These are phyloP conservation scores for Agriopis aurantiaria DNA, from an alignment of 2,888 invertebrate genomes.

Conservation along the genomic window DNA sequence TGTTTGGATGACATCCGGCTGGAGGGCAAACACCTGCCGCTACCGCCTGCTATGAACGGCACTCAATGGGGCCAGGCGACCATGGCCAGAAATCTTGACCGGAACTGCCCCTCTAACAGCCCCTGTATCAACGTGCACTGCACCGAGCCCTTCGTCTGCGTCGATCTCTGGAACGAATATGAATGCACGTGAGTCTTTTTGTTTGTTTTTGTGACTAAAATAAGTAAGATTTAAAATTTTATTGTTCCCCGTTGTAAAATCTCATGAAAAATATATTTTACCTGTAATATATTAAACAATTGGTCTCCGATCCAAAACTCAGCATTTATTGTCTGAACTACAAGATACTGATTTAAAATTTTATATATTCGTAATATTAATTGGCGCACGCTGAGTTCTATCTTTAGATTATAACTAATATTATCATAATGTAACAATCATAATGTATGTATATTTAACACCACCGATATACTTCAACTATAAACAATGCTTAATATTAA, in stretches of 20 bases:
- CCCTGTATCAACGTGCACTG: constrained; percentile 98
- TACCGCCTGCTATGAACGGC: constrained; percentile 97
- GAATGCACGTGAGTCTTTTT: constrained; percentile 96
- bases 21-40: constrained; percentile 97
- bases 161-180: constrained; percentile 98
- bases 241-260: neutral
- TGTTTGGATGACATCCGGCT: constrained; percentile 91
- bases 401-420: constrained; percentile 36
- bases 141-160: constrained; percentile 96
- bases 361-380: constrained; percentile 46
- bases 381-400: constrained; percentile 71
- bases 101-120: constrained; percentile 97
- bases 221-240: neutral
- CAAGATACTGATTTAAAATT: too few relatives aligned
- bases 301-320: neutral
- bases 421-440: constrained; percentile 7
- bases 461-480: constrained; percentile 15
- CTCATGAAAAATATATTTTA: neutral
- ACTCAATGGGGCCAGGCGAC: constrained; percentile 98
- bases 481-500: constrained; percentile 31
- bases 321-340: neutral
- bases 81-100: constrained; percentile 96
- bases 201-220: constrained; percentile 5
- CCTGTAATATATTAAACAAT: neutral
- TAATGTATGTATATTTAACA: constrained; percentile 18